These are phyloP conservation scores for Prunella himalayana DNA, from an alignment of 2,113 vertebrate genomes.

Conservation along the genomic window DNA sequence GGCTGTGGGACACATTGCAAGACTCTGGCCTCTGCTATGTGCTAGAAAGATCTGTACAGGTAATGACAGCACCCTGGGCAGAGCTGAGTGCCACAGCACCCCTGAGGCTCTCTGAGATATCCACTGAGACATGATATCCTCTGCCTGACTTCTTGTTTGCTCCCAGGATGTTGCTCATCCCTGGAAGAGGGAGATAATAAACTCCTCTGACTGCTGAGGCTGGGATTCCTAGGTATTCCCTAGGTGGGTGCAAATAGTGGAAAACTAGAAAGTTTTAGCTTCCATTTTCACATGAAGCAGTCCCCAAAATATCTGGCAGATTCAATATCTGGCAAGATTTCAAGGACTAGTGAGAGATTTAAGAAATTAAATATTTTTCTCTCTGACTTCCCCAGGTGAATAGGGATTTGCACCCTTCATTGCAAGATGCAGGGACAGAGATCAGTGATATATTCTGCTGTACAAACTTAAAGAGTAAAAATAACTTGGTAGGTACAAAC, in stretches of 20 bases:
- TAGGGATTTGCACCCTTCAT: not conserved
- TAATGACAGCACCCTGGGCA: not conserved
- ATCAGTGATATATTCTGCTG: not conserved
- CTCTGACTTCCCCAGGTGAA: not conserved
- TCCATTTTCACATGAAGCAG: not conserved
- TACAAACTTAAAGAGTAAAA: not conserved
- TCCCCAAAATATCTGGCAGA: not conserved
- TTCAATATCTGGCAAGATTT: too few relatives aligned
- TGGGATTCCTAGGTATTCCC: not conserved
- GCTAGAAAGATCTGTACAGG: not conserved
- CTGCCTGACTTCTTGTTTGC: not conserved
- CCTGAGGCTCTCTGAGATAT: not conserved
- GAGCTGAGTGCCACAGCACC: not conserved
- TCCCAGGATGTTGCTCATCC: not conserved
- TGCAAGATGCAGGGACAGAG: not conserved
- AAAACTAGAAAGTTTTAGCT: not conserved
- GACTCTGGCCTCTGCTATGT: not conserved
- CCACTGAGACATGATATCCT: not conserved
- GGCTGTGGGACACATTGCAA: not conserved
- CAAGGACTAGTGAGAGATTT: not conserved
- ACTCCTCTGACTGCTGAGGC: not conserved
- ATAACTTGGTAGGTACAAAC: not conserved
- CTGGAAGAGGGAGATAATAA: not conserved
- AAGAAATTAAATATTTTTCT: not conserved
- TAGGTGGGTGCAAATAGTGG: not conserved